These are phyloP conservation scores for Hermaeophaga mercurialis DNA, from an alignment of 2,888 invertebrate species.

Conservation along the genomic window DNA sequence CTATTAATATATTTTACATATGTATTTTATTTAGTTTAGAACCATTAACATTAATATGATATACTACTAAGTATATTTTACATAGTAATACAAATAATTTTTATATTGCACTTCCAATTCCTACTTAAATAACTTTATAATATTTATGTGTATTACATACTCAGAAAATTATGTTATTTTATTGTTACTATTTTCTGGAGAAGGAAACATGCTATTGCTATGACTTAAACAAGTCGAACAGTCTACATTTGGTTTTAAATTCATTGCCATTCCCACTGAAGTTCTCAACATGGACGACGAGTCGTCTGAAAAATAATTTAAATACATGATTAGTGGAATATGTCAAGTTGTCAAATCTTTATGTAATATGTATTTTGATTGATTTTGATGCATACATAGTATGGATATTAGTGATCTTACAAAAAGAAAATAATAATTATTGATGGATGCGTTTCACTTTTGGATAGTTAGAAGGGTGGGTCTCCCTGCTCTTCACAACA, in stretches of 20 bases:
- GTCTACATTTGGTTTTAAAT: constrained; percentile 45
- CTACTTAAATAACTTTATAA: constrained; percentile 22
- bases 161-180: constrained; percentile 23
- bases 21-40: constrained; percentile 20
- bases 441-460: no score
- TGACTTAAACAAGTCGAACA: constrained; percentile 47
- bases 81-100: constrained; percentile 25
- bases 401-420: no score
- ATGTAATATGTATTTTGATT: no score
- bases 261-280: constrained; percentile 42
- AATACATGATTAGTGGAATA: no score
- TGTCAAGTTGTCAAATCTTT: no score
- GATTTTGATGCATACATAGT: no score
- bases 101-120: constrained; percentile 32
- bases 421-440: no score
- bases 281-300: constrained; percentile 40
- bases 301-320: constrained; percentile 42
- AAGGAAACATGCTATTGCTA: constrained; percentile 11
- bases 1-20: no score
- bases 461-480: no score
- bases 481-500: no score
- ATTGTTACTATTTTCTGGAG: constrained; percentile 21
- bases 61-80: constrained; percentile 28
- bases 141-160: neutral
- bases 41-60: constrained; percentile 23